Percentiles rank a stretch among this genome's conserved stretches.
phyloP scores from a whole-genome alignment of 37 sponge, comb jelly and placozoan genomes.

The Mnemiopsis leidyi region DNA sequence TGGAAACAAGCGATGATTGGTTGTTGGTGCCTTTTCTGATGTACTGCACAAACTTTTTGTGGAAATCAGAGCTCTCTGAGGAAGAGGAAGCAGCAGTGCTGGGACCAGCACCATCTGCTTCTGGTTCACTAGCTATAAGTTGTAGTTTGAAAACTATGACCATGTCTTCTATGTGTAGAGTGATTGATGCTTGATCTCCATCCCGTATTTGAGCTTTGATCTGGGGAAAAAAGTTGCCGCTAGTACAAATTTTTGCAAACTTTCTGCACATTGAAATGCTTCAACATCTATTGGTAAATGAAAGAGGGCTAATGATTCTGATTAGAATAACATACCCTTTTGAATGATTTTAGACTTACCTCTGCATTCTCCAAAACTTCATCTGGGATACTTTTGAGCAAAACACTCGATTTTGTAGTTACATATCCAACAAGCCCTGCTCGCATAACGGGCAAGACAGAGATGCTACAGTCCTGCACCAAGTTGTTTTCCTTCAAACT shows the following conservation, averaged over 20 bases:
- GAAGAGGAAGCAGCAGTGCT: neutral
- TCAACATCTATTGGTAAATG: no score
- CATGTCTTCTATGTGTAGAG: constrained; percentile 65
- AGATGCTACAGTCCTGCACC: neutral
- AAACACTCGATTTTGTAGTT: constrained; percentile 38
- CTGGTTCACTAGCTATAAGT: constrained; percentile 55
- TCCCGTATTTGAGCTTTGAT: constrained; percentile 64
- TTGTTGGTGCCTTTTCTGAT: constrained; percentile 50
- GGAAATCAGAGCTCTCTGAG: neutral
- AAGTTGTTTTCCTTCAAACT: constrained; percentile 23
- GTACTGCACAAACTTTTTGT: constrained; percentile 58
- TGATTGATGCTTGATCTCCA: constrained; percentile 58
- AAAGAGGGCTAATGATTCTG: no score
- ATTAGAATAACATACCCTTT: no score
- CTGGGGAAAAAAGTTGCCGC: neutral
- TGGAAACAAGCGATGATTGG: constrained; percentile 15
- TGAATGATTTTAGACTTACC: no score
- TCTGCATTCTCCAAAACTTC: constrained; percentile 56
- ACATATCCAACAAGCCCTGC: constrained; percentile 40
- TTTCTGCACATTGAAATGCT: no score
- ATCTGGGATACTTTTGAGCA: constrained; percentile 51
- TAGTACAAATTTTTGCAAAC: no score
- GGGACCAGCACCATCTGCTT: constrained; percentile 21
- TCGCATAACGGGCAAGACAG: constrained; percentile 34
- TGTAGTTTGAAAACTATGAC: constrained; percentile 59